A percentile compares a stretch with the other conserved stretches of the same genome.
phyloP scores from a whole-genome alignment of 2,888 invertebrate species.

The Thysanoteuthis rhombus region DNA sequence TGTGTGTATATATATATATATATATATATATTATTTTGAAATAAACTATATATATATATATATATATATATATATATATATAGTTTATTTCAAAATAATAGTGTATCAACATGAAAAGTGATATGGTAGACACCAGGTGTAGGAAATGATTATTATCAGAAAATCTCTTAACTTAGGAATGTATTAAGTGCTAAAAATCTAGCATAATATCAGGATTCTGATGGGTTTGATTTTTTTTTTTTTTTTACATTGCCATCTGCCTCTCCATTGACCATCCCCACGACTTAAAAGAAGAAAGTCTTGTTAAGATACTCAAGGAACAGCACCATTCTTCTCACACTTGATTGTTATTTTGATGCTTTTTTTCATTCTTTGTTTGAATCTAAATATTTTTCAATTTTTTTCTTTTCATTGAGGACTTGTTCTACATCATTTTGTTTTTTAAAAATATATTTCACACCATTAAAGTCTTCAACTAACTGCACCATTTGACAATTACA shows the following conservation, averaged over 20 bases:
- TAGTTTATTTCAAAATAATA: no score
- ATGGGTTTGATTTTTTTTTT: neutral
- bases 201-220: no score
- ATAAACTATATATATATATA: no score
- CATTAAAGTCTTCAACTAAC: neutral
- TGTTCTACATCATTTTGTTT: neutral
- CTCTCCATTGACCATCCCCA: neutral
- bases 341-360: neutral
- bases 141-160: no score
- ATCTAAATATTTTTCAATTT: neutral
- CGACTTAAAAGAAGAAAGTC: neutral
- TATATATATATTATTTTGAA: no score
- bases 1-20: no score
- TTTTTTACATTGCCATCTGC: neutral
- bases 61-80: no score
- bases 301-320: neutral
- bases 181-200: no score
- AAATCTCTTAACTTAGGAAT: no score
- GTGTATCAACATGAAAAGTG: no score
- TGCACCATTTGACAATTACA: conserved; percentile 12
- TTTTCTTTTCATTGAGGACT: neutral
- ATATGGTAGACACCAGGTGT: no score
- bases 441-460: neutral
- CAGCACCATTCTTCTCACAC: neutral
- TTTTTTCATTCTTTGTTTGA: neutral